Conservation (phyloP, 1,140 invertebrate genomes). For the Zaprionus vittiger region DNA sequence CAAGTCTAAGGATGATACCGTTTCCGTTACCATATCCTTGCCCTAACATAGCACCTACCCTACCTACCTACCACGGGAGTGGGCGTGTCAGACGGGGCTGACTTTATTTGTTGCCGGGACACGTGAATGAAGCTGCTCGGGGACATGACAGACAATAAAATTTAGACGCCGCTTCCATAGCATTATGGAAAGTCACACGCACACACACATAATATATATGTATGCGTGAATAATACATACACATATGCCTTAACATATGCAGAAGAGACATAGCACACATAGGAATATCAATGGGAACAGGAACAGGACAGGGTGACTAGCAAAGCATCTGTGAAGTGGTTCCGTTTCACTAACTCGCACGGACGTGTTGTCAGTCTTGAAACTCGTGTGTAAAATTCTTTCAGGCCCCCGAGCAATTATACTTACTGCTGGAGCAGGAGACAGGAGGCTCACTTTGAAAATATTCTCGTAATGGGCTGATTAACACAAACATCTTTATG, state of each 20-base stretch:
- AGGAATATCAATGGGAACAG: no score
- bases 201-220: not conserved
- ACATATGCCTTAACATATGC: slow-evolving; percentile 23
- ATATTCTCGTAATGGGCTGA: not conserved
- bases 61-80: not conserved
- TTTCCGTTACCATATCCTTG: slow-evolving; percentile 20
- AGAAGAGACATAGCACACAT: not conserved
- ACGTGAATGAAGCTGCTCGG: slow-evolving; percentile 38
- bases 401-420: slow-evolving; percentile 7
- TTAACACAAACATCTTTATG: slow-evolving; percentile 2
- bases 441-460: not conserved
- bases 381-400: slow-evolving; percentile 1
- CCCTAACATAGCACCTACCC: slow-evolving; percentile 3
- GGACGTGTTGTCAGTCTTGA: not conserved
- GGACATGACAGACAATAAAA: slow-evolving; percentile 55
- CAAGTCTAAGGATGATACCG: not conserved
- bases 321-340: slow-evolving; percentile 6
- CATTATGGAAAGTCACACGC: slow-evolving; percentile 49
- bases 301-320: slow-evolving; percentile 26
- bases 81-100: slow-evolving; percentile 13
- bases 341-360: slow-evolving; percentile 13
- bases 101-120: slow-evolving; percentile 44
- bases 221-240: not conserved
- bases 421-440: not conserved
- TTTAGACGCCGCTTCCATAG: slow-evolving; percentile 50